phyloP scores from a whole-genome alignment of 2,113 vertebrate species.

The Rhineura floridana region DNA sequence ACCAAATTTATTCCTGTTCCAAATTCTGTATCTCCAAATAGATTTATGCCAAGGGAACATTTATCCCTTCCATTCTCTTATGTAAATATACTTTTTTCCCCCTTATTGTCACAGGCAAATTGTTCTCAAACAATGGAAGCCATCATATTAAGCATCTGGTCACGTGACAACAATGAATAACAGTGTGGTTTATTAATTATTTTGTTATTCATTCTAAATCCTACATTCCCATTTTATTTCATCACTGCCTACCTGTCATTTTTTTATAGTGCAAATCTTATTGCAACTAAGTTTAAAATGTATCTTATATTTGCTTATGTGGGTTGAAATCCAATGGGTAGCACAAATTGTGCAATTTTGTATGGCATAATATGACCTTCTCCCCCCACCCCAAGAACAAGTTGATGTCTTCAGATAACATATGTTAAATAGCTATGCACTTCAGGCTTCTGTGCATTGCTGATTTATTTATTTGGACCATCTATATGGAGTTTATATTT shows the following conservation, averaged over 20 bases:
- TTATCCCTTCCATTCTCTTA: conserved; percentile 5
- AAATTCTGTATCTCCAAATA: not conserved
- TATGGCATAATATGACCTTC: not conserved
- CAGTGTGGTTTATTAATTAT: conserved; percentile 26
- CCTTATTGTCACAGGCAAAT: conserved; percentile 6
- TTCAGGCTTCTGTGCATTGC: not conserved
- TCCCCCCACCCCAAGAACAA: not conserved
- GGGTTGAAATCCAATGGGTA: not conserved
- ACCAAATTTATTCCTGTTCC: conserved; percentile 5
- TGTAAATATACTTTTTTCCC: conserved; percentile 12
- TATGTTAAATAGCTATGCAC: not conserved
- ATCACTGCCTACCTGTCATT: conserved; percentile 23
- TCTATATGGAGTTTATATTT: no score
- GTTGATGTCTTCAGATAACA: not conserved
- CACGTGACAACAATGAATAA: conserved; percentile 2
- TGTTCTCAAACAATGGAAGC: conserved; percentile 16
- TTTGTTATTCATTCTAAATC: conserved; percentile 38
- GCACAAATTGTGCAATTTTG: not conserved
- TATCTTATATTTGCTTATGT: not conserved
- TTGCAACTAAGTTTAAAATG: conserved; percentile 5
- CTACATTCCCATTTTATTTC: conserved; percentile 32
- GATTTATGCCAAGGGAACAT: conserved; percentile 24
- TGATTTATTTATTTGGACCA: not conserved
- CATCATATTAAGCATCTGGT: not conserved
- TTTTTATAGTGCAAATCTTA: not conserved